Percentiles rank a stretch among this genome's conserved stretches.
Conservation (phyloP, 2,797 vertebrate species). For the Alca torda region DNA sequence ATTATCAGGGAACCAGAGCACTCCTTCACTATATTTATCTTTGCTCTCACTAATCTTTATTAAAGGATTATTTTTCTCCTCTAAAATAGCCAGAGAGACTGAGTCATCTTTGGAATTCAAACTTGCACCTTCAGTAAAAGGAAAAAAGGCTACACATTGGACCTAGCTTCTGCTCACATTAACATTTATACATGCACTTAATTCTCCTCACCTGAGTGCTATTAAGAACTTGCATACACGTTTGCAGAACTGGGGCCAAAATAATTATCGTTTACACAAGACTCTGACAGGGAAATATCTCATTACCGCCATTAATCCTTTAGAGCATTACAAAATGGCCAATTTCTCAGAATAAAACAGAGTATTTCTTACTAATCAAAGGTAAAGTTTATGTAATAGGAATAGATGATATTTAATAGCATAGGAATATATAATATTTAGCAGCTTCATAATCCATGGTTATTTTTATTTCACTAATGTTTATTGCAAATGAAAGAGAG, state of each 20-base stretch:
- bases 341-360: slow-evolving; percentile 18
- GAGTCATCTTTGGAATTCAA: not conserved
- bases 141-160: not conserved
- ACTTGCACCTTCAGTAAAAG: not conserved
- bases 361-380: slow-evolving; percentile 36
- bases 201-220: slow-evolving; percentile 22
- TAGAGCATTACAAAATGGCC: not conserved
- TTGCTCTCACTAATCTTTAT: not conserved
- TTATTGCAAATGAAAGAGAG: not conserved
- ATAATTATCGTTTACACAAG: slow-evolving; percentile 39
- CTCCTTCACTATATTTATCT: not conserved
- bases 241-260: slow-evolving; percentile 24
- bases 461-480: slow-evolving; percentile 22
- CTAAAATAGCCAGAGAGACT: not conserved
- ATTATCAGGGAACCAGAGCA: not conserved
- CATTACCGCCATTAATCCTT: slow-evolving; percentile 22
- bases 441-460: not conserved
- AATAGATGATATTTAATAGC: not conserved
- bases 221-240: not conserved
- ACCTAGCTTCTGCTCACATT: not conserved
- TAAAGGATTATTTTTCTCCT: not conserved
- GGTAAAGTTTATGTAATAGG: not conserved
- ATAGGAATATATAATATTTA: not conserved
- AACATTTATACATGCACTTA: not conserved
- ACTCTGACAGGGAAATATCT: slow-evolving; percentile 19